Evolutionary conservation across 1,140 invertebrate species (phyloP), one percentile per base, ranked within the genome.

Genomic region (Homarus americanus): DNA sequence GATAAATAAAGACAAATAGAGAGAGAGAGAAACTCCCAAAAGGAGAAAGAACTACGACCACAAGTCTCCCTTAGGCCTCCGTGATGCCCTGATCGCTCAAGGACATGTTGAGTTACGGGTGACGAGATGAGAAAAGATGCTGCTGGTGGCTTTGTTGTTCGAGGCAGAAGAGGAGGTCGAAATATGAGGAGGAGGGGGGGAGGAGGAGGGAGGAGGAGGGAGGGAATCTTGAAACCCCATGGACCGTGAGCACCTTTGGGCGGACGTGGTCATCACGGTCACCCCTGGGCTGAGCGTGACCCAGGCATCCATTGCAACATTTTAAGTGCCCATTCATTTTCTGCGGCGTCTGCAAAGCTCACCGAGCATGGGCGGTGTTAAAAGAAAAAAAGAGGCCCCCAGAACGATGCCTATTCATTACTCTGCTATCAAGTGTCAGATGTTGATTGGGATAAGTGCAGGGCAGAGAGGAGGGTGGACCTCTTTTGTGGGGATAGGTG

Each of bases 321-420:
- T 83, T 83, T 90, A 90, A 90, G 80, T 83, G 87, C 80, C 72
- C 87, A 90, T 90, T 90, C 87, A 90, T 90, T 90, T 90, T 78
- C 44, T 69, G 66, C 36, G 80, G 87, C 87, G 87, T 90, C 87
- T 78, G 80, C 69, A 82, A 72, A 82, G 63, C 87, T 78, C 53
- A 83, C 69, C 82, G 87, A 83, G 72, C 80, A 76, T 69, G 86
- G 41, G 49, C 44, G 87, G 53, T 76, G 72, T 75, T 58, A 15
- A 3, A 7, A 15, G 44, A 7, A 75, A 63, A 82, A 76, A 49
- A 58, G 53, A 24, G 53, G 17, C 24, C 53, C 32, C 34, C 28
- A 40, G 75, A 17, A 80, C 76, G 53, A 63, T 44, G 86, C 86
- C 76, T 79, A 79, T 88, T 88, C 86, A 88, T 88, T 88, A 80